Base-by-base conservation (phyloP, 2,888 invertebrate species). In the Eupithecia dodoneata region DNA sequence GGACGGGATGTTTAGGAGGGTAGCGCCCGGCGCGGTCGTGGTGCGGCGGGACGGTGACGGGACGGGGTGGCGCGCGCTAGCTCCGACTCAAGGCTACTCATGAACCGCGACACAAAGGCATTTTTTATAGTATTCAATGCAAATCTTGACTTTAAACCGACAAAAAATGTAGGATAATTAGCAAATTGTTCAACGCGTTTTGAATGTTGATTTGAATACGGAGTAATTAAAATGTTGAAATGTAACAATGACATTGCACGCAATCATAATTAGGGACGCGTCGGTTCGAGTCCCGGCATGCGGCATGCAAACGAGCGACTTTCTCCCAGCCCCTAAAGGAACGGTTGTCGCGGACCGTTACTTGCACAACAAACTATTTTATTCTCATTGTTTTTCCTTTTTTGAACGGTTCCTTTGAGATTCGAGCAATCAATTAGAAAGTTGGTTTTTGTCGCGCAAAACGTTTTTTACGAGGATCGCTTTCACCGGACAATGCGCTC, bases 371-470 rank as follows among this genome's bases (percentile, higher is more conserved):
- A 84, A 86, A 89, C 90, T 80, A 88, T 89, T 89, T 87, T 86
- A 83, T 80, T 86, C 85, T 86, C 83, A 82, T 87, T 89, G 87
- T 90, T 89, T 87, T 77, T 85, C 81, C 82, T 83, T 87, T 90
- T 88, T 87, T 86, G 82, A 85, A 86, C 81, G 85, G 84, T 87
- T 85, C 83, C 82, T 86, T 85, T 81, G 82, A 77, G 80, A 79
- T 79, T 80, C 81, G 81, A 84, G 85, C 90, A 90, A 90, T 93
- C 91, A 92, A 91, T 91, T 91, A 92, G 94, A 94, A 93, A 94
- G 93, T 87, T 82, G 83, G 72, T 83, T 82, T 80, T 80, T 85
- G 82, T 87, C 84, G 82, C 85, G 85, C 82, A 76, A 80, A 83
- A 81, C 79, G 80, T 86, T 87, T 71, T 89, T 89, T 88, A 85